Percentiles rank a stretch among this genome's conserved stretches.
Conservation (phyloP, 2,888 invertebrate species). For the Ornithoptera priamus region DNA sequence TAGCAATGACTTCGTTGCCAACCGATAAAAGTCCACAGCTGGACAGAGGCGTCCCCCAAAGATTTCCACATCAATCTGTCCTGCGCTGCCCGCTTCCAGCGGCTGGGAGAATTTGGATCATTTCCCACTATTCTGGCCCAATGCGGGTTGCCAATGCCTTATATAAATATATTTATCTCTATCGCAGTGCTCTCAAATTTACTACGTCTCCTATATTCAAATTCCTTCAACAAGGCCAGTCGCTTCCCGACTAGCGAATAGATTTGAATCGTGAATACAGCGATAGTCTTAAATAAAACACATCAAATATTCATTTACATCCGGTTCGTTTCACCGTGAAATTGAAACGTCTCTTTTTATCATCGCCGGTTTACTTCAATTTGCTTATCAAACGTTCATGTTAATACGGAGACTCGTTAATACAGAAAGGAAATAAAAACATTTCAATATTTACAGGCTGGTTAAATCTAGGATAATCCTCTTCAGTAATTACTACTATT, state of each 20-base stretch:
- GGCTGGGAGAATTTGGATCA: not conserved
- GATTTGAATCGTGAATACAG: slow-evolving; percentile 14
- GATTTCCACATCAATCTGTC: not conserved
- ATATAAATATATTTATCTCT: too few relatives aligned
- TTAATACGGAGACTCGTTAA: not conserved
- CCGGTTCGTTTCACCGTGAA: slow-evolving; percentile 10
- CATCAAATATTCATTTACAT: slow-evolving; percentile 19
- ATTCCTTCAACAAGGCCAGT: slow-evolving; percentile 1
- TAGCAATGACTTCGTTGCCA: too few relatives aligned
- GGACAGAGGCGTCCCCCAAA: not conserved
- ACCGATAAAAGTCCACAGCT: too few relatives aligned
- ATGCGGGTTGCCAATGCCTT: not conserved
- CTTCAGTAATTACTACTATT: too few relatives aligned
- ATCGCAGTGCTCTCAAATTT: too few relatives aligned
- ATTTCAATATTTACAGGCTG: too few relatives aligned
- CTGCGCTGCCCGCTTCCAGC: not conserved
- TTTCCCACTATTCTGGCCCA: too few relatives aligned
- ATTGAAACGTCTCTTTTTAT: not conserved
- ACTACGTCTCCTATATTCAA: too few relatives aligned
- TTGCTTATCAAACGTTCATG: not conserved
- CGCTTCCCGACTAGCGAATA: slow-evolving; percentile 9
- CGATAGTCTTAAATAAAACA: slow-evolving; percentile 6
- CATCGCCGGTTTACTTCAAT: too few relatives aligned
- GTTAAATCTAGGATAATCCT: too few relatives aligned
- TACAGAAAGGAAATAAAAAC: too few relatives aligned